Conservation (phyloP, 1,140 invertebrate species). For the Brachionus asplanchnoidis region DNA sequence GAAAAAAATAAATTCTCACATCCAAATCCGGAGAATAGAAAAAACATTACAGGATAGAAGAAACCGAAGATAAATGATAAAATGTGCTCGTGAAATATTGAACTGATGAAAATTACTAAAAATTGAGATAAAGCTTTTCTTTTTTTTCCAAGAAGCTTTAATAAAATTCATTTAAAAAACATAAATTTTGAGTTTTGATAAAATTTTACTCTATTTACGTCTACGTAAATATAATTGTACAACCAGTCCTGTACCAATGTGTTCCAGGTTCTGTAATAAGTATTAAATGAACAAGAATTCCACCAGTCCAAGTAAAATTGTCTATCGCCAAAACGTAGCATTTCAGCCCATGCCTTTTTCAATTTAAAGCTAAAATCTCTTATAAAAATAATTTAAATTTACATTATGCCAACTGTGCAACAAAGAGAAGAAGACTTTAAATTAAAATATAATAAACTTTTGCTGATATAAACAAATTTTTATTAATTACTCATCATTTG, state of each 20-base stretch:
- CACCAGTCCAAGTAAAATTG: constrained; percentile 75
- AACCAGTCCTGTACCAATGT: constrained; percentile 88
- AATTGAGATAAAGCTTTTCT: constrained; percentile 56
- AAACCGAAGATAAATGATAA: constrained; percentile 71
- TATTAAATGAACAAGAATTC: constrained; percentile 73
- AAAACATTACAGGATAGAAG: constrained; percentile 77
- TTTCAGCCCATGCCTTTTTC: constrained; percentile 68
- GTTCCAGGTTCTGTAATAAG: constrained; percentile 85
- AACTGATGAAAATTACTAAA: constrained; percentile 63
- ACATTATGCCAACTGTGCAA: constrained; percentile 79
- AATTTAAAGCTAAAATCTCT: neutral
- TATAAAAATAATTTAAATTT: constrained; percentile 59
- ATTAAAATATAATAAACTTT: too few relatives aligned
- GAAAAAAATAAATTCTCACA: constrained; percentile 46
- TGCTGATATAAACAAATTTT: neutral
- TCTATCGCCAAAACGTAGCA: constrained; percentile 76
- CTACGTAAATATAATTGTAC: constrained; percentile 82
- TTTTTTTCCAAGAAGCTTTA: constrained; percentile 57
- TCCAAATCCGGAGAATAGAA: constrained; percentile 59
- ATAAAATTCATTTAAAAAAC: neutral
- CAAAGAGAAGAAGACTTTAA: constrained; percentile 68
- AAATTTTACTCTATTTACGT: constrained; percentile 59
- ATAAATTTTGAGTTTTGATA: neutral
- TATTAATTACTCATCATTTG: constrained; percentile 62
- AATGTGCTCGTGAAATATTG: constrained; percentile 78